Evolutionary conservation across 1,140 invertebrate species (phyloP).

Genomic region (Drosophila aff.): DNA sequence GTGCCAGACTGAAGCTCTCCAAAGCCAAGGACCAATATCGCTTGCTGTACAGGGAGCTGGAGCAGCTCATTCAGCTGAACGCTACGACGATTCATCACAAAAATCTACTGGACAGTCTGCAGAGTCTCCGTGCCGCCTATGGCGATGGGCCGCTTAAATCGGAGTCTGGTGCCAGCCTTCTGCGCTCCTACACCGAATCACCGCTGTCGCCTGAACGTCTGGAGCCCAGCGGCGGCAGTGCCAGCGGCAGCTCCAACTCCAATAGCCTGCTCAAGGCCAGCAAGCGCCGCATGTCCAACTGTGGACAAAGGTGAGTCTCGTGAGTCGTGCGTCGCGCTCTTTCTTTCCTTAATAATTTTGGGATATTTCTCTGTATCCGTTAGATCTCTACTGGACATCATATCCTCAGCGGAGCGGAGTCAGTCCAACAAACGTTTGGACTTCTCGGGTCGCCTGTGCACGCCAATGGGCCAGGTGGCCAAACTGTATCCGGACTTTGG

Average conservation of each 20-base stretch:
- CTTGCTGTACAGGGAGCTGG: slow-evolving; percentile 95
- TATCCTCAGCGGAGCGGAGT: slow-evolving; percentile 86
- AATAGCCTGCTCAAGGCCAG: slow-evolving; percentile 77
- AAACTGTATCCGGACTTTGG: slow-evolving; percentile 93
- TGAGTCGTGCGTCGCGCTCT: background rate
- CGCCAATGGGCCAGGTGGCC: slow-evolving; percentile 88
- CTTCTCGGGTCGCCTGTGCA: slow-evolving; percentile 91
- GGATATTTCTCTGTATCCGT: slow-evolving; percentile 42
- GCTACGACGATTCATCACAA: slow-evolving; percentile 88
- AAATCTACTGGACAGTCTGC: slow-evolving; percentile 92
- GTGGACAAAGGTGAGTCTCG: slow-evolving; percentile 54
- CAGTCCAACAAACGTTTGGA: slow-evolving; percentile 89
- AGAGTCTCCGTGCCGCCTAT: slow-evolving; percentile 89
- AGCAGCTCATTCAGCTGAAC: slow-evolving; percentile 92
- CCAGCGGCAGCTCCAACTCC: slow-evolving; percentile 50
- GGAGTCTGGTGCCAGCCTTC: slow-evolving; percentile 82
- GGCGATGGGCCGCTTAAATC: slow-evolving; percentile 86
- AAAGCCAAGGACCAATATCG: slow-evolving; percentile 94
- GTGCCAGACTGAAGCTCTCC: slow-evolving; percentile 85
- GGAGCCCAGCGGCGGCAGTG: slow-evolving; percentile 66
- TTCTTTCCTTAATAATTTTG: background rate
- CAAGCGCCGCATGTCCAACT: slow-evolving; percentile 85
- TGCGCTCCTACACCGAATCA: slow-evolving; percentile 91
- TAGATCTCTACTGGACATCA: slow-evolving; percentile 89
- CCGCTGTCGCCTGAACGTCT: slow-evolving; percentile 91